Conservation (phyloP, 2,797 vertebrate genomes). For the Anas bahamensis region DNA sequence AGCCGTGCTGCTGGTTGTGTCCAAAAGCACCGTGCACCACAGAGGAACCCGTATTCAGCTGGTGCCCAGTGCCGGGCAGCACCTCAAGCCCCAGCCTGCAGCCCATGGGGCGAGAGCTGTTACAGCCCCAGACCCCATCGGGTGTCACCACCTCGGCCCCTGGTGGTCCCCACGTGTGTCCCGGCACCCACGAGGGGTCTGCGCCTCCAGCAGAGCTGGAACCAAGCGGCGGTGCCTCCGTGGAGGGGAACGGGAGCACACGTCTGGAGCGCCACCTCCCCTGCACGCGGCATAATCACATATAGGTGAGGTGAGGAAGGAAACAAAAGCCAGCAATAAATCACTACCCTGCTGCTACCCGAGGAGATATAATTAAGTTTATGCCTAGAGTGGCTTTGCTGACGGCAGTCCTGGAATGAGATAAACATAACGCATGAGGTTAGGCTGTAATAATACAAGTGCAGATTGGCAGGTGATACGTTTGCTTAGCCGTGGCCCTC, state of each 20-base stretch:
- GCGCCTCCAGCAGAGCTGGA: neutral
- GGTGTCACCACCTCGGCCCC: too few species aligned
- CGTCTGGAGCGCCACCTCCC: neutral
- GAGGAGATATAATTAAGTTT: slow-evolving; percentile 68
- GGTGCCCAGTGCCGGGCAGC: rapidly evolving
- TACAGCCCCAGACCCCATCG: neutral
- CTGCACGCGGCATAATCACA: neutral
- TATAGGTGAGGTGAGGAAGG: slow-evolving; percentile 36
- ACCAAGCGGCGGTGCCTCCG: neutral
- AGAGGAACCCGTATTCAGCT: rapidly evolving
- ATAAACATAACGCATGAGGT: neutral
- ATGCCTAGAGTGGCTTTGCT: slow-evolving; percentile 39
- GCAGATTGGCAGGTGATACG: slow-evolving; percentile 7
- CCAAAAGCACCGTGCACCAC: rapidly evolving
- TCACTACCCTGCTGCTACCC: slow-evolving; percentile 54
- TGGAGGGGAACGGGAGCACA: rapidly evolving
- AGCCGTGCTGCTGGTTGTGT: rapidly evolving
- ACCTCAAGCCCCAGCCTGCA: rapidly evolving
- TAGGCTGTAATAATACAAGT: neutral
- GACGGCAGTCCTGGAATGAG: slow-evolving; percentile 48
- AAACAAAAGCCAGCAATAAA: slow-evolving; percentile 63
- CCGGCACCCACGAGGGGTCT: neutral
- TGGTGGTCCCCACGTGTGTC: too few species aligned
- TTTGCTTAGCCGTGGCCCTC: neutral
- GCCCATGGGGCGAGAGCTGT: too few species aligned